Evolutionary conservation across 2,888 invertebrate genomes (phyloP), one percentile per base, ranked within the genome.

Genomic region (Drosophila testacea): DNA sequence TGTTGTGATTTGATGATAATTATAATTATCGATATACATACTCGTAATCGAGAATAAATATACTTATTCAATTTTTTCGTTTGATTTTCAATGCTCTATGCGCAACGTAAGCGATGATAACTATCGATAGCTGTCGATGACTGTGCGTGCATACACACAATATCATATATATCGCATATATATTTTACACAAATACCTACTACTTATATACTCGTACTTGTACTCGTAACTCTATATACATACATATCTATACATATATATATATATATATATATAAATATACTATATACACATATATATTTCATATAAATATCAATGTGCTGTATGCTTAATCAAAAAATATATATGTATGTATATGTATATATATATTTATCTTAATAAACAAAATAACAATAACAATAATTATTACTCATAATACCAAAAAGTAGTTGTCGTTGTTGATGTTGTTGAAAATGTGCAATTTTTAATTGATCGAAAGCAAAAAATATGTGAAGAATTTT

Each of bases 371-470:
- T 84, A 55, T 85, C 44, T 54, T 65, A 83, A 57, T 64, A 48
- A 83, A 77, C 63, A 64, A 68, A 51, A 65, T 60, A 69, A 69
- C 66, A 81, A 89, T 73, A 79, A 88, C 55, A 79, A 88, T 88
- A 73, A 89, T 73, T 85, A 87, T 70, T 88, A 75, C 71, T 80
- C 80, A 85, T 77, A 76, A 78, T 88, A 88, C 83, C 77, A 89
- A 87, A 87, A 90, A 91, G 91, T 91, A 91, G 91, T 91, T 91
- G 92, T 91, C 91, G 91, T 91, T 91, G 91, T 91, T 91, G 91
- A 91, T 91, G 91, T 91, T 91, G 91, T 91, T 90, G 90, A 91
- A 91, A 91, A 91, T 91, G 91, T 91, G 91, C 90, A 91, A 91
- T 88, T 75, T 83, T 89, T 70, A 77, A 83, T 88, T 87, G 83